Conservation (phyloP, 2,888 invertebrate species). For the Isotomurus palustris region DNA sequence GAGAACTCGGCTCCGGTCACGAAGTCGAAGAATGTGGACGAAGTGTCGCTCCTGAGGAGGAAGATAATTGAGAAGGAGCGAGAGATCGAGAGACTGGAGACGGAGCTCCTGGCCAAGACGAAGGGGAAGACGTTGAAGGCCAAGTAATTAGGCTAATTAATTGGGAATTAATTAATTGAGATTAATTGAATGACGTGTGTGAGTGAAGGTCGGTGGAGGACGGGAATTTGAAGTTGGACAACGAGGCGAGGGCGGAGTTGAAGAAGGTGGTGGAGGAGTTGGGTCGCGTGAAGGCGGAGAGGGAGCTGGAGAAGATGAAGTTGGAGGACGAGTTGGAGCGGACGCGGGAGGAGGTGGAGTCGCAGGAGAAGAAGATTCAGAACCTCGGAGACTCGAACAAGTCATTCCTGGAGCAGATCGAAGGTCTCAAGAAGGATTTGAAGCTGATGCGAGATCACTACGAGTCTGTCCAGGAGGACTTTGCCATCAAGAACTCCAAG, state of each 20-base stretch:
- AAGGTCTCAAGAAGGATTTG: conserved; percentile 36
- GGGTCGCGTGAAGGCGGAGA: conserved; percentile 39
- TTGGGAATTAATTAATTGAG: too few species aligned
- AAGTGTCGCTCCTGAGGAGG: conserved; percentile 49
- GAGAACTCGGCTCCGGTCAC: conserved; percentile 43
- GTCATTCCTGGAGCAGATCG: conserved; percentile 36
- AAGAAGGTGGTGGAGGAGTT: conserved; percentile 43
- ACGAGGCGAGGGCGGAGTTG: conserved; percentile 40
- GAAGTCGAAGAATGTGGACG: conserved; percentile 50
- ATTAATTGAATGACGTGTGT: too few species aligned
- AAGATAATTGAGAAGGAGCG: conserved; percentile 70
- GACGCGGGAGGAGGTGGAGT: conserved; percentile 70
- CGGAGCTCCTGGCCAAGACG: conserved; percentile 66
- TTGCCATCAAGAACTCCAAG: conserved; percentile 75
- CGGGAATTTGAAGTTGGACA: conserved; percentile 30
- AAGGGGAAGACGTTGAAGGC: conserved; percentile 57
- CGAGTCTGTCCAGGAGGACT: conserved; percentile 77
- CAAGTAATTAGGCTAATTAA: conserved; percentile 57
- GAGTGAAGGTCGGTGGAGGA: too few species aligned
- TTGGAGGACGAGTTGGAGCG: conserved; percentile 63
- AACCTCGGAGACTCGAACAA: conserved; percentile 44
- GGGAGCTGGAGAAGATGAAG: conserved; percentile 52
- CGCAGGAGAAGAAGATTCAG: conserved; percentile 49
- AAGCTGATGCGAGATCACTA: conserved; percentile 65
- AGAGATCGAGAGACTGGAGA: conserved; percentile 69